Percentiles rank a stretch among this genome's conserved stretches.
Evolutionary conservation across 2,888 invertebrate genomes (phyloP).

Genomic region (Apeira syringaria): DNA sequence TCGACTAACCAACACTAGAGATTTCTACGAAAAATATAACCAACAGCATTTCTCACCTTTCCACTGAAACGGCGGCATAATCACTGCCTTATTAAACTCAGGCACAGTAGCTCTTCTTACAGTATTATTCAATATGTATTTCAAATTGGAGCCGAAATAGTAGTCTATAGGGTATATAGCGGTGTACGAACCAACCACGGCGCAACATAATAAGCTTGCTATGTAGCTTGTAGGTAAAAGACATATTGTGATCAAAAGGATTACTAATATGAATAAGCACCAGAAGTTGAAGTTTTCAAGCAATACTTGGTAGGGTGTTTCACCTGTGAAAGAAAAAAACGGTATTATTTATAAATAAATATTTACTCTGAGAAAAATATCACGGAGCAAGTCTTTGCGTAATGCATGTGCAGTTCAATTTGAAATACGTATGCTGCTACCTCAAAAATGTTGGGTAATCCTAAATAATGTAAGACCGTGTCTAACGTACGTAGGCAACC

Average conservation of each 20-base stretch:
- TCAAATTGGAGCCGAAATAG: conserved; percentile 85
- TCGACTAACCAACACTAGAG: no score
- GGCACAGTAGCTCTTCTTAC: conserved; percentile 85
- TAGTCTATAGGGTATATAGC: conserved; percentile 85
- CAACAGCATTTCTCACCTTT: conserved; percentile 80
- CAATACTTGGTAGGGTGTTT: conserved; percentile 39
- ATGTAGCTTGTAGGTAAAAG: conserved; percentile 74
- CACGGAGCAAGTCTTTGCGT: no score
- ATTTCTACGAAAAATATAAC: no score
- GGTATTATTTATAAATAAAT: no score
- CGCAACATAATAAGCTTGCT: conserved; percentile 85
- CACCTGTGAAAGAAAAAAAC: neutral
- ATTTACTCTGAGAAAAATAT: no score
- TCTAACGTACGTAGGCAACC: no score
- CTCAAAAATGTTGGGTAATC: no score
- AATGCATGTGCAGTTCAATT: no score
- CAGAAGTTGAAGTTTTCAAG: conserved; percentile 85
- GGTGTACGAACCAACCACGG: conserved; percentile 86
- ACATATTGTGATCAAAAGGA: conserved; percentile 72
- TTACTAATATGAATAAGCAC: conserved; percentile 80
- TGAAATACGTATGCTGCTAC: no score
- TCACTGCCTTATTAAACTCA: conserved; percentile 82
- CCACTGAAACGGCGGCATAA: conserved; percentile 84
- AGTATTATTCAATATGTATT: conserved; percentile 87
- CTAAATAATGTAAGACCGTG: no score